phyloP scores from a whole-genome alignment of 2,113 vertebrate genomes.

The Genyomyrus donnyi region DNA sequence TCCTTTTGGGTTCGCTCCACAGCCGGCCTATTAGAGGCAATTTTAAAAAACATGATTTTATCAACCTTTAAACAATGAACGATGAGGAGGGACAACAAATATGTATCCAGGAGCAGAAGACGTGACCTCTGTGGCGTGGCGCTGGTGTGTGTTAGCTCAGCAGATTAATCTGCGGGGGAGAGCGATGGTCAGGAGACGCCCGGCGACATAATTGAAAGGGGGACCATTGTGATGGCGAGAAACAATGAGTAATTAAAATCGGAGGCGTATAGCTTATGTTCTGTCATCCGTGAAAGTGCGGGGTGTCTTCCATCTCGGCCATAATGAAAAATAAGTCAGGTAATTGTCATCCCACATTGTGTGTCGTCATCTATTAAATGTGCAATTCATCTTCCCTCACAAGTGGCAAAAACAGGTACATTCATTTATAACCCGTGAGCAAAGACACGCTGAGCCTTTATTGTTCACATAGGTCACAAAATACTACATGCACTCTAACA shows the following conservation, averaged over 20 bases:
- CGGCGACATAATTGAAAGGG: constrained; percentile 55
- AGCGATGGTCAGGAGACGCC: constrained; percentile 7
- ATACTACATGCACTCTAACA: constrained; percentile 19
- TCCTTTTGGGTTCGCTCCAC: neutral
- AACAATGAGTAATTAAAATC: constrained; percentile 68
- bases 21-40: neutral
- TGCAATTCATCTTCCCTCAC: constrained; percentile 62
- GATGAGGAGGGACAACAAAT: constrained; percentile 10
- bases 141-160: neutral
- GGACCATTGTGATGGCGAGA: constrained; percentile 51
- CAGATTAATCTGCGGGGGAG: constrained; percentile 3
- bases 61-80: constrained; percentile 11
- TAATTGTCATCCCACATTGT: constrained; percentile 66
- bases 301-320: constrained; percentile 53
- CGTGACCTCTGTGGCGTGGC: neutral
- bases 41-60: constrained; percentile 7
- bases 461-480: constrained; percentile 26
- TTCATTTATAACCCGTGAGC: constrained; percentile 34
- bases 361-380: constrained; percentile 65
- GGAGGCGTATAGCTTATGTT: constrained; percentile 52
- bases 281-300: constrained; percentile 57
- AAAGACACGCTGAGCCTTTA: neutral
- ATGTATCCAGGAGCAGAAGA: neutral
- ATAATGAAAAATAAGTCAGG: constrained; percentile 67
- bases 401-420: constrained; percentile 52